Evolutionary conservation across 2,797 vertebrate species (phyloP).

Genomic region (Ciconia nigra): DNA sequence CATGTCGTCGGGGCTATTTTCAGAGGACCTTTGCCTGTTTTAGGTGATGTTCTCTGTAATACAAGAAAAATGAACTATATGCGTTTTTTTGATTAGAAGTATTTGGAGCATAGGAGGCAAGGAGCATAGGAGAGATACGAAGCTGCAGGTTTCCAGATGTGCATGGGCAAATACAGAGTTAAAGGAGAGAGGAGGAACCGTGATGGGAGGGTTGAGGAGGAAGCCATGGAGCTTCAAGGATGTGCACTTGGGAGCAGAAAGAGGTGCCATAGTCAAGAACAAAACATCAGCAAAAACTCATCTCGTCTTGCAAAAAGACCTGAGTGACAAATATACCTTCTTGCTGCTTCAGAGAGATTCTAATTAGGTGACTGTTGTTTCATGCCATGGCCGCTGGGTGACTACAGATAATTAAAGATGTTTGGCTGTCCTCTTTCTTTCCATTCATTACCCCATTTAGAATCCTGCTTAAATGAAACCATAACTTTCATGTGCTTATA

Average conservation of each 20-base stretch:
- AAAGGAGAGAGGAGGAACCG: neutral
- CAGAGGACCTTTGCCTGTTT: neutral
- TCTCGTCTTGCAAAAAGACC: neutral
- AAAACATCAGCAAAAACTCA: neutral
- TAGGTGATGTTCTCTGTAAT: neutral
- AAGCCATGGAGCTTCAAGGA: neutral
- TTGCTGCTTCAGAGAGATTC: neutral
- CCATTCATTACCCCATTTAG: neutral
- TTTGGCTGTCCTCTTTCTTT: neutral
- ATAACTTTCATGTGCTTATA: neutral
- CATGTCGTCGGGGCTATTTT: neutral
- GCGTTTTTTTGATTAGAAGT: neutral
- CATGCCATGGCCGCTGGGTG: accelerated
- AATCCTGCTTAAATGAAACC: neutral
- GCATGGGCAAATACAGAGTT: neutral
- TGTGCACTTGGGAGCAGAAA: neutral
- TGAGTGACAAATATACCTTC: neutral
- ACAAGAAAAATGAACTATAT: neutral
- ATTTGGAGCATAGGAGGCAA: neutral
- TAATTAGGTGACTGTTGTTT: neutral
- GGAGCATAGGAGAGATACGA: neutral
- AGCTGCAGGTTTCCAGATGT: neutral
- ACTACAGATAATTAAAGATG: neutral
- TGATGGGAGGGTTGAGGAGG: neutral
- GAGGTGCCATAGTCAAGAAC: neutral